phyloP scores from a whole-genome alignment of 2,888 invertebrate species.

The Anthrax anthrax region DNA sequence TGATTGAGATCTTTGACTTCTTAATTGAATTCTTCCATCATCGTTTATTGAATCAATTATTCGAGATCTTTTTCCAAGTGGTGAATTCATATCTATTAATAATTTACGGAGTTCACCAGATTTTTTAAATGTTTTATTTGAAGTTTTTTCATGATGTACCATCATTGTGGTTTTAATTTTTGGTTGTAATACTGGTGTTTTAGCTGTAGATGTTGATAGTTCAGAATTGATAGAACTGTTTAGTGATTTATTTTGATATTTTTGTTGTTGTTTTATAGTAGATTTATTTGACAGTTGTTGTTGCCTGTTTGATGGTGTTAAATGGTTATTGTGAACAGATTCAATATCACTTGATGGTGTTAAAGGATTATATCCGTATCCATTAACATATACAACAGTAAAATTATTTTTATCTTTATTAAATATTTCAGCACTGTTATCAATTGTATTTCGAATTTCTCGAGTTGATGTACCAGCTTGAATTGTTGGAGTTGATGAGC shows the following conservation, averaged over 20 bases:
- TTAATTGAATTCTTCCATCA: too few species aligned
- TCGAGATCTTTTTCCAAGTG: too few species aligned
- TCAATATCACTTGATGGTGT: conserved; percentile 11
- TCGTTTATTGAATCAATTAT: too few species aligned
- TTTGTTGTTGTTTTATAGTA: not conserved
- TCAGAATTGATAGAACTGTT: too few species aligned
- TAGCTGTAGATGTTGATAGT: too few species aligned
- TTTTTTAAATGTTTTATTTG: too few species aligned
- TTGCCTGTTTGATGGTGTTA: not conserved
- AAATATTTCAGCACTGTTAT: not conserved
- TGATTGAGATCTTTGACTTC: too few species aligned
- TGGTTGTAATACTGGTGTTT: too few species aligned
- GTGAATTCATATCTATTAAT: not conserved
- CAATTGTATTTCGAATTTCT: not conserved
- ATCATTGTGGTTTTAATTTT: too few species aligned
- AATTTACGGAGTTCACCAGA: not conserved
- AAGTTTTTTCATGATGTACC: too few species aligned
- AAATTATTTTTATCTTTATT: not conserved
- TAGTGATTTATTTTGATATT: not conserved
- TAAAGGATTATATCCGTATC: not conserved
- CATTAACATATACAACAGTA: conserved; percentile 7
- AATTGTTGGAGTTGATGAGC: not conserved
- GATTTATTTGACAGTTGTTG: not conserved
- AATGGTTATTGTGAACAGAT: conserved; percentile 1
- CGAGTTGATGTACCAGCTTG: not conserved